Percentiles rank a stretch among this genome's conserved stretches.
Conservation (phyloP, 2,888 invertebrate species). For the Cheilosia grossa region DNA sequence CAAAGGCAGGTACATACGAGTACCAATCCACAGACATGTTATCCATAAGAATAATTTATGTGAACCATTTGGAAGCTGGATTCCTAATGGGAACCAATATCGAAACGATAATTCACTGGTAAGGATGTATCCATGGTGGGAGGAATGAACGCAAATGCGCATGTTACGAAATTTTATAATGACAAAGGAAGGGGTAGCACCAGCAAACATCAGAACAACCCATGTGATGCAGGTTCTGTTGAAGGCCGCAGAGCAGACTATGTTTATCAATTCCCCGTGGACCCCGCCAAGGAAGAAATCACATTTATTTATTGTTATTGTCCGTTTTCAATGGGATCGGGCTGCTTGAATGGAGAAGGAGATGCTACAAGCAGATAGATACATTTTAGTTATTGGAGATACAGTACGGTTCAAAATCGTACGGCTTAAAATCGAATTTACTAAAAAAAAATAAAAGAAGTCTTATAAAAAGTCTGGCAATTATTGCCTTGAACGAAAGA, state of each 20-base stretch:
- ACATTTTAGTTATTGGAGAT: conserved; percentile 44
- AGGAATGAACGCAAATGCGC: conserved; percentile 54
- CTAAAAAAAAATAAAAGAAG: too few relatives aligned
- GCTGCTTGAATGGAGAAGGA: conserved; percentile 25
- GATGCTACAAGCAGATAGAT: conserved; percentile 16
- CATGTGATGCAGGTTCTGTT: conserved; percentile 32
- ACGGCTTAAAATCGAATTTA: too few relatives aligned
- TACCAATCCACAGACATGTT: not conserved
- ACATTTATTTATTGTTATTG: conserved; percentile 68
- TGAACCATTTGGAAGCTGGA: conserved; percentile 51
- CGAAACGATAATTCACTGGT: conserved; percentile 50
- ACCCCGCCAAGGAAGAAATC: conserved; percentile 40
- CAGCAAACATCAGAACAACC: conserved; percentile 32
- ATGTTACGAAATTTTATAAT: conserved; percentile 45
- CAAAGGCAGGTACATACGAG: not conserved
- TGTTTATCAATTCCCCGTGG: conserved; percentile 52
- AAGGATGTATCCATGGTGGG: conserved; percentile 26
- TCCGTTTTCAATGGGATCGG: conserved; percentile 47
- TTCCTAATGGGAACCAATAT: conserved; percentile 50
- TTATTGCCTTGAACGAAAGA: too few relatives aligned
- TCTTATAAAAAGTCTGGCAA: too few relatives aligned
- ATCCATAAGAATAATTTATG: conserved; percentile 28
- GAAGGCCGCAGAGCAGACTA: conserved; percentile 25
- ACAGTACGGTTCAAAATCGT: conserved; percentile 33
- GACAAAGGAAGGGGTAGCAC: conserved; percentile 22